A percentile compares a stretch with the other conserved stretches of the same genome.
Evolutionary conservation across 2,113 vertebrate species (phyloP).

Genomic region (Phalacrocorax aristotelis): DNA sequence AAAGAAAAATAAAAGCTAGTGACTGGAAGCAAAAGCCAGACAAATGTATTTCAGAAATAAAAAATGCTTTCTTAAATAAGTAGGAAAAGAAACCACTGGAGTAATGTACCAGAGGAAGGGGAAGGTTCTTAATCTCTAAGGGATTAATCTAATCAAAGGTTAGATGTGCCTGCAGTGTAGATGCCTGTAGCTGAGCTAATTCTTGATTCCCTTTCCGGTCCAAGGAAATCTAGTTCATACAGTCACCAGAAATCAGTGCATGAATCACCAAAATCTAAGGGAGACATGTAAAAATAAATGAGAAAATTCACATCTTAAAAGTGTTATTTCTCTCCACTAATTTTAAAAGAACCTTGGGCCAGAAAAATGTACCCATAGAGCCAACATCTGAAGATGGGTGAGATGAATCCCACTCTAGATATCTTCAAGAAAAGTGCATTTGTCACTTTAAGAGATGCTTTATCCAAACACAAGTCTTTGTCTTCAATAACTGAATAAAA

Average conservation of each 20-base stretch:
- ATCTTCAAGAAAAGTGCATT: background rate
- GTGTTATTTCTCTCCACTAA: background rate
- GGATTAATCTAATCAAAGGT: background rate
- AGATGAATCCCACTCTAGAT: background rate
- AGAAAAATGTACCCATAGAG: background rate
- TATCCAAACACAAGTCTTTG: background rate
- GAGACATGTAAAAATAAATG: background rate
- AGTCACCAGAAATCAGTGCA: background rate
- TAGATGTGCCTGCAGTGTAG: background rate
- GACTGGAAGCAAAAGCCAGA: background rate
- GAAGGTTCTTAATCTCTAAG: background rate
- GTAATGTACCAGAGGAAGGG: background rate
- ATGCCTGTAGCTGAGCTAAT: background rate
- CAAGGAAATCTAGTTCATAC: background rate
- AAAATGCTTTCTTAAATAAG: background rate
- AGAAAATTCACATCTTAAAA: background rate
- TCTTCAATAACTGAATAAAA: background rate
- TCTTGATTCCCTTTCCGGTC: background rate
- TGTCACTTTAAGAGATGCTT: background rate
- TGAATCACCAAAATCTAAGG: background rate
- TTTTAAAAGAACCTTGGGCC: background rate
- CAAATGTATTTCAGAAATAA: background rate
- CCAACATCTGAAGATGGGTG: background rate
- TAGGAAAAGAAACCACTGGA: background rate
- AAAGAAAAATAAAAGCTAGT: background rate